Evolutionary conservation across 2,113 vertebrate species (phyloP), one percentile per base, ranked within the genome.

Genomic region (Plotosus lineatus): DNA sequence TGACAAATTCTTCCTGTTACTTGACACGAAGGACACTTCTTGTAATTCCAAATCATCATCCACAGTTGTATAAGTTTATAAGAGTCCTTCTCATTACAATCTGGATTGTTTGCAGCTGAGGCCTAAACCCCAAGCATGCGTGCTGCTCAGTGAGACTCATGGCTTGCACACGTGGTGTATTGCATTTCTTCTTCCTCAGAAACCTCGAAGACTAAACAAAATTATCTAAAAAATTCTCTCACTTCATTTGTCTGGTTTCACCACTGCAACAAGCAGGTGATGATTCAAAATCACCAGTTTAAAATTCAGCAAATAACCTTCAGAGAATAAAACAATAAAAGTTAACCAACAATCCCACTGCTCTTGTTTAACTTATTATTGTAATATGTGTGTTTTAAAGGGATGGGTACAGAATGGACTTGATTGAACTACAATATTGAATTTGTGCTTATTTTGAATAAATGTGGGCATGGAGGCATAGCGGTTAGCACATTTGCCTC

Each of bases 301-400:
- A 38, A 63, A 33, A 50, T 69, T 78, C 21, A 31, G 28, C 44
- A 61, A 38, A 44, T 38, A 50, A 23, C 53, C 8, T 56, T 28
- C 23, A 53, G 42, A 50, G 21, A 36, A 56, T 53, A 51, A 63
- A 79, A 31, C 26, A 36, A 80, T 80, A 73, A 80, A 76, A 53
- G 23, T 69, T 19, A 77, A n/a, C 53, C 50, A 68, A 38, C 63
- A n/a, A n/a, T n/a, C n/a, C n/a, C 65, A 26, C n/a, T 65, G 58
- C 65, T 75, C 58, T 36, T 44, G 63, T 63, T 69, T 55, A 48
- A n/a, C n/a, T 19, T 42, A 36, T 48, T n/a, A 33, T 68, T 44
- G 51, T 53, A 66, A 66, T 61, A 66, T 68, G 63, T n/a, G 26
- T 26, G 26, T 42, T 28, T 44, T 38, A 28, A 8, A 21, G 38